phyloP scores from a whole-genome alignment of 2,113 vertebrate species.

The Cyphomyrus discorhynchus region DNA sequence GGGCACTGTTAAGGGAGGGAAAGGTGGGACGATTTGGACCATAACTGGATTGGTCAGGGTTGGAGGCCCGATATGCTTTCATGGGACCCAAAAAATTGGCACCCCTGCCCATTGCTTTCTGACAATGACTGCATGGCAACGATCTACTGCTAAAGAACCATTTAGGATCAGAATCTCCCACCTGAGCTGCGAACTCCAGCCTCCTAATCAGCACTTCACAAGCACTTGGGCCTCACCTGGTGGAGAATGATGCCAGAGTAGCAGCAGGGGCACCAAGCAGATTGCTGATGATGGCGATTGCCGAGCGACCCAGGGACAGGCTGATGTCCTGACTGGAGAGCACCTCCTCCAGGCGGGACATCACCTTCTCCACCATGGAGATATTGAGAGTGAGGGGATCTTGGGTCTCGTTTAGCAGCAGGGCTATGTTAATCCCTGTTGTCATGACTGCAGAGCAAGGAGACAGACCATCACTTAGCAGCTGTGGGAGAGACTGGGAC shows the following conservation, averaged over 20 bases:
- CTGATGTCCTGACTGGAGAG: constrained; percentile 53
- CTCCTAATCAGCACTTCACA: neutral
- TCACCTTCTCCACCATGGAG: constrained; percentile 58
- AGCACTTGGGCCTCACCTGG: constrained; percentile 57
- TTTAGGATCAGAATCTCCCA: neutral
- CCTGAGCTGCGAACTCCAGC: neutral
- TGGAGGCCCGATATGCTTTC: neutral
- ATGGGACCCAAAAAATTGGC: neutral
- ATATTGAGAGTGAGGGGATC: constrained; percentile 38
- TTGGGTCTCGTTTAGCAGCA: constrained; percentile 42
- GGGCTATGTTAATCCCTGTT: neutral
- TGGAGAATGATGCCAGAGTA: constrained; percentile 59
- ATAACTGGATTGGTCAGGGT: neutral
- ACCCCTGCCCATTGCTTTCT: neutral
- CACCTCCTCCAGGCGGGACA: constrained; percentile 65
- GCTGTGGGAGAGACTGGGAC: neutral
- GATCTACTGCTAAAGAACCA: neutral
- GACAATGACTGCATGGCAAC: neutral
- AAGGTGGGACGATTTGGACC: neutral
- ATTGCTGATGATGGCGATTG: constrained; percentile 62
- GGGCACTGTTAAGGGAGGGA: neutral
- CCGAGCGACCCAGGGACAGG: constrained; percentile 34
- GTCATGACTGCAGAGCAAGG: neutral
- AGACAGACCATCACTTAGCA: neutral
- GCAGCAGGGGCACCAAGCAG: constrained; percentile 59